phyloP scores from a whole-genome alignment of 2,797 vertebrate species.

The Sebastes hubbsi region DNA sequence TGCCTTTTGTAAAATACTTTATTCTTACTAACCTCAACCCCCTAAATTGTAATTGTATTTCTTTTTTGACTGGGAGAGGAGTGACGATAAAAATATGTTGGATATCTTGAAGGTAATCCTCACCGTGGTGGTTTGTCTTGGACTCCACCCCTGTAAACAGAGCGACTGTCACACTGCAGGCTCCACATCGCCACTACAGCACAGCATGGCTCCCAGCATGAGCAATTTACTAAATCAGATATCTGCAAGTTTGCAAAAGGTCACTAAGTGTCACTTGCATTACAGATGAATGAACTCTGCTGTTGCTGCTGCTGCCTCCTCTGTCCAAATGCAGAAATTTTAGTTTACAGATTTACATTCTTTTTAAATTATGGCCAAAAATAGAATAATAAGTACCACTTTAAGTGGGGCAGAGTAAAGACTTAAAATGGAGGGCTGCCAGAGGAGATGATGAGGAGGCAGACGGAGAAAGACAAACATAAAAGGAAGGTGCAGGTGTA shows the following conservation, averaged over 20 bases:
- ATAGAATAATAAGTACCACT: constrained; percentile 43
- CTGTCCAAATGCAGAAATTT: constrained; percentile 21
- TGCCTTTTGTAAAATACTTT: not conserved
- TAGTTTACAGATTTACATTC: constrained; percentile 35
- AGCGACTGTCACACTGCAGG: constrained; percentile 35
- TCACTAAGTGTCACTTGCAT: constrained; percentile 61
- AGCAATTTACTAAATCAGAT: constrained; percentile 66
- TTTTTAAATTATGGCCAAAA: constrained; percentile 40
- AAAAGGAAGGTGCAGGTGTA: constrained; percentile 14
- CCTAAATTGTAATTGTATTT: not conserved
- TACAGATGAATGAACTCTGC: constrained; percentile 35
- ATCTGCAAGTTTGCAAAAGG: constrained; percentile 69
- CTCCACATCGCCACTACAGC: constrained; percentile 38
- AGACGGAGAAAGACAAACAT: not conserved
- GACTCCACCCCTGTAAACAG: constrained; percentile 26
- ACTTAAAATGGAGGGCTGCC: constrained; percentile 50
- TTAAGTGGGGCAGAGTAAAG: constrained; percentile 15
- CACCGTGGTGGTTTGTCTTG: constrained; percentile 1
- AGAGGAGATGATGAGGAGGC: constrained; percentile 18
- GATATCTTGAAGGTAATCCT: not conserved
- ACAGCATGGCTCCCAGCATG: constrained; percentile 52
- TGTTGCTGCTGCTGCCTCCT: constrained; percentile 6
- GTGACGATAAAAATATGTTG: not conserved
- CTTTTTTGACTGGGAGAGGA: not conserved
- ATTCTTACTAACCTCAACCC: not conserved